Evolutionary conservation across 2,797 vertebrate genomes (phyloP), one percentile per base, ranked within the genome.

Genomic region (Lagorchestes hirsutus): DNA sequence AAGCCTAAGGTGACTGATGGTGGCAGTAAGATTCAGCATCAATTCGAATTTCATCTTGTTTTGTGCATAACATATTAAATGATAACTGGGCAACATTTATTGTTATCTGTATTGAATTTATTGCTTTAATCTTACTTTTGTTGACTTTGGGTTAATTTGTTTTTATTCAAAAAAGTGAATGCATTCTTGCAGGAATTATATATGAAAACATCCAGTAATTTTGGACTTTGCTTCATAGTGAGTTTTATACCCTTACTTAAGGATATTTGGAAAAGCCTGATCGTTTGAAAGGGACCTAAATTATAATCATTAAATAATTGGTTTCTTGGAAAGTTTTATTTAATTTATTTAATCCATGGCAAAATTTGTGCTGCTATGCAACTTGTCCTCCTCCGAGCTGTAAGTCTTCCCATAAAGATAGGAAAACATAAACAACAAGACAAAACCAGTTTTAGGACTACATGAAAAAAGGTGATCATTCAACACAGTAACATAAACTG

Each of bases 391-490:
- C 55, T 95, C 57, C 58, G 82, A 94, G 54, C 94, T 52, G 55
- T 10, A 28, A 96, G 52, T 55, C 92, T 62, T 90, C 93, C 96
- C 94, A 96, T 28, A 55, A 96, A 97, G 52, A 87, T 46, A 97
- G 91, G 27, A 8, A 46, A 95, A 92, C 9, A 28, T 58, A 58
- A 28, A 58, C 27, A 58, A 58, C 57, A 58, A 58, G 0, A 58
- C 24, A 58, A 58, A 58, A 58, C 57, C 10, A 57, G 8, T 6
- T 56, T 96, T 92, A 87, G 82, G 82, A 58, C 62, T 93, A 62
- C 16, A 29, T 5, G 92, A 96, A 92, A 98, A 98, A 97, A 93
- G 90, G 93, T 95, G 92, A 96, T 95, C 92, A 92, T 94, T 92
- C 90, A 0, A 5, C 96, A 97, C 94, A 97, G 97, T 96, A 95